Base-by-base conservation (phyloP, 2,113 vertebrate genomes). In the Falcunculus frontatus region DNA sequence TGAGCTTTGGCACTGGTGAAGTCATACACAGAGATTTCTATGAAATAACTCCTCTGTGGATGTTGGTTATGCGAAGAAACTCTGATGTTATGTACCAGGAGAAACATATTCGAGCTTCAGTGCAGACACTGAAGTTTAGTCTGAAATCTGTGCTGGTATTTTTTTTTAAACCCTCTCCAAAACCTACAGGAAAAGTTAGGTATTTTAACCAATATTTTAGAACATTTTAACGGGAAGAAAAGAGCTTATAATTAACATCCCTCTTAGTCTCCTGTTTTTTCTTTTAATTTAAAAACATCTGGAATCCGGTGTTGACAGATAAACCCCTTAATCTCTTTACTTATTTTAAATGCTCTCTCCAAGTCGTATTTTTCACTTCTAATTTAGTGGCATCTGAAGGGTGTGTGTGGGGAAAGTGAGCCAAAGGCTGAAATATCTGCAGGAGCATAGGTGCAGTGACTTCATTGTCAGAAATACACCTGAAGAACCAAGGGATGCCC, bases 241-340 rank as follows among this genome's bases (percentile, higher is more conserved):
- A 79, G 88, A 60, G 25, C 50, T 93, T 96, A 56, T 87, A 96
- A 96, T 95, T 96, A 97, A 80, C 80, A 64, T 88, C 73, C 90
- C 88, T 73, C 59, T 80, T 63, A 32, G 42, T 76, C 92, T 88
- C 46, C 73, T 93, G 73, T 69, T 96, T 96, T 96, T 89, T 14
- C 57, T 93, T 92, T 50, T 44, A 68, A 83, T 96, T 95, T 81
- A 79, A 94, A 93, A 94, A 76, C 95, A 97, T 94, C 97, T 97
- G 97, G 90, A 81, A 81, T 84, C 56, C 79, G 52, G 95, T 89
- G 97, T 96, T 97, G 96, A 97, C 95, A 96, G 96, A 96, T 78
- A 95, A 89, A 95, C 84, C 96, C 87, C 94, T 93, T 95, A 97
- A 96, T 97, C 93, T 97, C 91, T 94, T 95, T 92, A 89, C 80